Conservation (phyloP, 2,113 vertebrate genomes). For the human region DNA sequence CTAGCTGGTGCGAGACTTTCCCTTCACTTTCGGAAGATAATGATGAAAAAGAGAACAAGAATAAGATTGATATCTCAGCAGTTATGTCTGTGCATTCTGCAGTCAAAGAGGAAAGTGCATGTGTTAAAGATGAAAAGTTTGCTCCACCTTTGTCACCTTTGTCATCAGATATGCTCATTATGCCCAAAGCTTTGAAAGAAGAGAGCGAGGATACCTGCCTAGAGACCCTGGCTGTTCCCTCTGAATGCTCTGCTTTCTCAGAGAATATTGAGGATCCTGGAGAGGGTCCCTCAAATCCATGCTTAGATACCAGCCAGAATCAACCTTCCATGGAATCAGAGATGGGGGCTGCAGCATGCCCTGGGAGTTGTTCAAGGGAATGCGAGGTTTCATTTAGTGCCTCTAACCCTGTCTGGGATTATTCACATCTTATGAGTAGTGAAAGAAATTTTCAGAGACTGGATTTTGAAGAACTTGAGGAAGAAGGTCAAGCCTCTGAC, state of each 20-base stretch:
- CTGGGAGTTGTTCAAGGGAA: background rate
- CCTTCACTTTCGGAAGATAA: conserved; percentile 54
- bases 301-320: conserved; percentile 12
- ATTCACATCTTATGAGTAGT: conserved; percentile 29
- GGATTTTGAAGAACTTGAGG: conserved; percentile 55
- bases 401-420: background rate
- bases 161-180: background rate
- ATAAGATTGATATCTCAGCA: conserved; percentile 27
- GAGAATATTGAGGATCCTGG: conserved; percentile 71
- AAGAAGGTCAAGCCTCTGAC: conserved; percentile 72
- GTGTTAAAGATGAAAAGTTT: conserved; percentile 69
- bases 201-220: background rate
- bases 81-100: background rate
- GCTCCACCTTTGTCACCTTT: background rate
- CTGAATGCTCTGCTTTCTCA: background rate
- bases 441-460: conserved; percentile 40
- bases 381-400: background rate
- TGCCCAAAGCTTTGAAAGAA: conserved; percentile 52
- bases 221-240: background rate
- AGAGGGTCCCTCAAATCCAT: conserved; percentile 69
- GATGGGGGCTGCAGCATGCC: background rate
- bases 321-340: conserved; percentile 47
- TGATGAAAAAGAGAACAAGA: conserved; percentile 68
- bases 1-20: background rate
- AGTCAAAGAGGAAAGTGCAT: conserved; percentile 56